A percentile compares a stretch with the other conserved stretches of the same genome.
These are phyloP conservation scores for Chrosomus eos DNA, from an alignment of 2,797 vertebrate species.

Conservation along the genomic window DNA sequence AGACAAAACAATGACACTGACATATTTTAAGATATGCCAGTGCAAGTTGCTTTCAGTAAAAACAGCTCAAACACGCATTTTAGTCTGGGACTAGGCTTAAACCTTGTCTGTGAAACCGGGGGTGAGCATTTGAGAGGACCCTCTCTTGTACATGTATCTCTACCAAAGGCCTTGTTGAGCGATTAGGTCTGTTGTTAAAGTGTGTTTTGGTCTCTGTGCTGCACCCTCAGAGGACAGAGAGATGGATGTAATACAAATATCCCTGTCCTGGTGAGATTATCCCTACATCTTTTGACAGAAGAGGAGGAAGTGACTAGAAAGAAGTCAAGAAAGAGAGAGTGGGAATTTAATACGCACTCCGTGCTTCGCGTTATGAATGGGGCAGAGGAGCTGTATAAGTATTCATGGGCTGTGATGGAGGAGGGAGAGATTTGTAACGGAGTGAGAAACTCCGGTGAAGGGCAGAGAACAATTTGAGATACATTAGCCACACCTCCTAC, in stretches of 20 bases:
- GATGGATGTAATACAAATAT: slow-evolving; percentile 62
- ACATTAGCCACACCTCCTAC: slow-evolving; percentile 39
- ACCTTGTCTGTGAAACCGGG: background rate
- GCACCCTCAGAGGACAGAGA: slow-evolving; percentile 40
- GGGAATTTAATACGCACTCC: background rate
- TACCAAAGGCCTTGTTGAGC: slow-evolving; percentile 53
- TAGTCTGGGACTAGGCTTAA: too few relatives aligned
- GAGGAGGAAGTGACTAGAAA: slow-evolving; percentile 18
- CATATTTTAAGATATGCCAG: too few relatives aligned
- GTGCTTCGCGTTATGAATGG: slow-evolving; percentile 23
- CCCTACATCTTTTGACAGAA: slow-evolving; percentile 10
- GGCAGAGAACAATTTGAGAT: slow-evolving; percentile 52
- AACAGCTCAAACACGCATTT: too few relatives aligned
- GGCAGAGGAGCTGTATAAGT: slow-evolving; percentile 24
- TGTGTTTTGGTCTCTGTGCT: slow-evolving; percentile 50
- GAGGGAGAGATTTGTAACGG: slow-evolving; percentile 34
- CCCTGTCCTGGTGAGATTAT: slow-evolving; percentile 42
- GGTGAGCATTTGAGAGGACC: slow-evolving; percentile 1
- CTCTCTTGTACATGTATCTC: slow-evolving; percentile 35
- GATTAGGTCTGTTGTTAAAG: slow-evolving; percentile 53
- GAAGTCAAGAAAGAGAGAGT: slow-evolving; percentile 7
- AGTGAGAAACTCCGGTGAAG: slow-evolving; percentile 42
- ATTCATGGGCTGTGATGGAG: slow-evolving; percentile 38
- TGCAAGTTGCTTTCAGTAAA: too few relatives aligned
- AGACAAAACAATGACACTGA: too few relatives aligned